Conservation (phyloP, 1,140 invertebrate species). For the Octopus sinensis region DNA sequence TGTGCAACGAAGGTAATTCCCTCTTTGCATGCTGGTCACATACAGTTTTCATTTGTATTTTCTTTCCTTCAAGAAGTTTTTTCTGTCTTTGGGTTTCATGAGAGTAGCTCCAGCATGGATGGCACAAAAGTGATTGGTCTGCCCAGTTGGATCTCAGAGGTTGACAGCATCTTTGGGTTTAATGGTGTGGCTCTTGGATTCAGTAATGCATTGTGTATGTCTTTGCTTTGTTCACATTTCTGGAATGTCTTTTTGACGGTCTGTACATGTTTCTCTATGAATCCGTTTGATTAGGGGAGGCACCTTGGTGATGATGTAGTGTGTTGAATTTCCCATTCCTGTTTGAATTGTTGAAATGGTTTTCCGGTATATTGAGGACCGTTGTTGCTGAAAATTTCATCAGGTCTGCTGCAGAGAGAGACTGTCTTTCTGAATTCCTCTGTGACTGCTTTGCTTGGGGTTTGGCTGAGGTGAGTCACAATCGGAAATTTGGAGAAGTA, state of each 20-base stretch:
- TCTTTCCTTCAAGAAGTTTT: too few relatives aligned
- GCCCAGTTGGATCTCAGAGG: not conserved
- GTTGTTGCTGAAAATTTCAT: conserved; percentile 56
- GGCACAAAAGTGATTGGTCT: too few relatives aligned
- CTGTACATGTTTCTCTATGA: conserved; percentile 27
- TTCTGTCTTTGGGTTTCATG: too few relatives aligned
- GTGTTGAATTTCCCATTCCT: conserved; percentile 50
- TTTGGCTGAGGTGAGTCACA: not conserved
- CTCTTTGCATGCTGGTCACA: too few relatives aligned
- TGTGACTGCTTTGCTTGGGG: not conserved
- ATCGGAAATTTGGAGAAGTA: not conserved
- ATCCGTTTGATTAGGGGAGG: conserved; percentile 39
- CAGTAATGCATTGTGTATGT: not conserved
- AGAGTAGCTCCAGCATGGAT: too few relatives aligned
- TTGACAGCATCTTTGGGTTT: not conserved
- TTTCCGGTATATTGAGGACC: conserved; percentile 54
- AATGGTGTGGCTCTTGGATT: not conserved
- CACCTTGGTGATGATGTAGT: conserved; percentile 27
- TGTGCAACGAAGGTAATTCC: too few relatives aligned
- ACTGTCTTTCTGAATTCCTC: not conserved
- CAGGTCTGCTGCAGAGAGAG: conserved; percentile 42
- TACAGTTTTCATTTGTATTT: too few relatives aligned
- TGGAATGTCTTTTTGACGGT: not conserved
- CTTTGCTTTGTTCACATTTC: not conserved
- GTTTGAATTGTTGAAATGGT: conserved; percentile 54